Base-by-base conservation (phyloP, 2,113 vertebrate genomes). In the Mus musculus region DNA sequence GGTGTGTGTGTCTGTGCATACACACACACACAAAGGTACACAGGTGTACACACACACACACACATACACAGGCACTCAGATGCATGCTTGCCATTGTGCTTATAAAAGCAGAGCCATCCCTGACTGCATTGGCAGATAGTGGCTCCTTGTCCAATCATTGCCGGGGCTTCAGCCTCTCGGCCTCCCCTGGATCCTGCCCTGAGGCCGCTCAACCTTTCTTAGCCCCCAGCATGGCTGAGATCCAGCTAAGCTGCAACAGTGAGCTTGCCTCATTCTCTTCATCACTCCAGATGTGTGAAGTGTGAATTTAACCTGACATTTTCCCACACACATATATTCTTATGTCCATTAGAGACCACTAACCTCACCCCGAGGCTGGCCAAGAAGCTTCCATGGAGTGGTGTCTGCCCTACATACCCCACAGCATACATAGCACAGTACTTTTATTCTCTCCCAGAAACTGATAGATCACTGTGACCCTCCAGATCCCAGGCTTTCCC, bases 381-480 rank as follows among this genome's bases (percentile, higher is more conserved):
- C 3, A 14, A 26, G 30, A 22, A 49, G 42, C 20, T 22, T 77
- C 42, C 2, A 17, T 26, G 11, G 71, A 33, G 2, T 0, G 2
- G 28, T 8, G 3, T 54, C 36, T 4, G 10, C 36, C 6, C 19
- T 46, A 42, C 0, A 0, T 24, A 24, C 1, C 6, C 49, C 2
- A 0, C 14, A 5, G 0, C 0, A 28, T 2, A 8, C 30, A 49
- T 49, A 49, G 49, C 56, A 49, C 4, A 1, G 7, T 0, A 2
- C 16, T 75, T 56, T 7, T 5, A 14, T 13, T 33, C 22, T 42
- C 11, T 6, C 13, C 56, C 19, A 36, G 67, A 52, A 46, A 72
- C 26, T 11, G 63, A 71, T 3, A 10, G 16, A 24, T 14, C 0
- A 14, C 30, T 0, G 17, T 5, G 7, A 7, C 2, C 42, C 59